Conservation (phyloP, 2,113 vertebrate species). For the Ceyx cyanopectus region DNA sequence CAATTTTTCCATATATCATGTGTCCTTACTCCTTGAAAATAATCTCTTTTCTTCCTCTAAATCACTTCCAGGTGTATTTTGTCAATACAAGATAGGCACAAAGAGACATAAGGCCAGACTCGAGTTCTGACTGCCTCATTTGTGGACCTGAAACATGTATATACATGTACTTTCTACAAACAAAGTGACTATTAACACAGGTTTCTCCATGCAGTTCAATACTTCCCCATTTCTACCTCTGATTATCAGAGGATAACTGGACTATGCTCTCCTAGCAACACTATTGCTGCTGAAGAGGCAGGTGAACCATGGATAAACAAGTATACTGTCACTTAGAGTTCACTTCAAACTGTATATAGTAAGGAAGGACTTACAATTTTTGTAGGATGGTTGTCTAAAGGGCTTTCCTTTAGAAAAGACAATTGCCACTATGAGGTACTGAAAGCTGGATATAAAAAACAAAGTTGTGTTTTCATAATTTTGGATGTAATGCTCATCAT, state of each 20-base stretch:
- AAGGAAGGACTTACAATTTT: slow-evolving; percentile 86
- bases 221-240: neutral
- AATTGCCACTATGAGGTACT: slow-evolving; percentile 96
- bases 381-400: slow-evolving; percentile 96
- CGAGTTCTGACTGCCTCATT: neutral
- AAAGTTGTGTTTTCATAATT: slow-evolving; percentile 97
- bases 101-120: neutral
- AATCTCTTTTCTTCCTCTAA: neutral
- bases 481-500: slow-evolving; percentile 87
- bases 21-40: neutral
- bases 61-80: neutral
- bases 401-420: slow-evolving; percentile 98
- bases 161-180: neutral
- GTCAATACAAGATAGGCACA: neutral
- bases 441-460: slow-evolving; percentile 96
- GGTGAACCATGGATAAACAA: neutral
- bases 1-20: neutral
- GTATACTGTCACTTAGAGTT: neutral
- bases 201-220: neutral
- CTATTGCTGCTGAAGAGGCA: neutral
- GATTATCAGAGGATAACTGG: neutral
- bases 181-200: neutral
- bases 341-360: neutral
- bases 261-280: neutral
- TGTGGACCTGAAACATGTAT: neutral